These are phyloP conservation scores for Lamprologus sp. DNA, from an alignment of 2,113 vertebrate genomes.

Conservation along the genomic window DNA sequence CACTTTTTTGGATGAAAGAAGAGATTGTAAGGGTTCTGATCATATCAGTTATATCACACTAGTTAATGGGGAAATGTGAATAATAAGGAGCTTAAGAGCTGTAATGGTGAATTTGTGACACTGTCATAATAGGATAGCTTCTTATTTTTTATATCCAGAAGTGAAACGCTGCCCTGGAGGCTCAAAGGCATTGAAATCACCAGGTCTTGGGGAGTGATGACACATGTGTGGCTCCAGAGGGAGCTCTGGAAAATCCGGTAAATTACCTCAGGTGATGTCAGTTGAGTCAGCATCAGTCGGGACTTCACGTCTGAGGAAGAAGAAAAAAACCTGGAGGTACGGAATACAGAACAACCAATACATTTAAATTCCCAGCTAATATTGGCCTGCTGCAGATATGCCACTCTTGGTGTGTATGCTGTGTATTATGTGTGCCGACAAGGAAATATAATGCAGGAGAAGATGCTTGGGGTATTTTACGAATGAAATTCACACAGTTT, in stretches of 20 bases:
- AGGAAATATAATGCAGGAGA: neutral
- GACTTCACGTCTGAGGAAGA: neutral
- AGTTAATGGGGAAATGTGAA: constrained; percentile 3
- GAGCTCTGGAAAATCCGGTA: neutral
- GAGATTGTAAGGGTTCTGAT: constrained; percentile 13
- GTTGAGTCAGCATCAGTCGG: neutral
- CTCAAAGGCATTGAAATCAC: neutral
- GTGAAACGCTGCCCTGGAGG: neutral
- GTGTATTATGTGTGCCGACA: neutral
- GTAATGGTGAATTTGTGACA: neutral
- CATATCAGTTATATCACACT: constrained; percentile 15
- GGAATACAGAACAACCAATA: neutral
- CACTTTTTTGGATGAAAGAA: constrained; percentile 1
- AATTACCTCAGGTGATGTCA: neutral
- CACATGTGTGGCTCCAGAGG: neutral
- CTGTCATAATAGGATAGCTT: neutral
- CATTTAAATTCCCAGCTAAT: neutral
- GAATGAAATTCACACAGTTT: neutral
- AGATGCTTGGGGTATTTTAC: neutral
- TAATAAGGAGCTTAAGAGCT: constrained; percentile 7
- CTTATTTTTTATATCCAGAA: neutral
- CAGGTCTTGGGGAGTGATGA: neutral
- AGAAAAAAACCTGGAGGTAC: neutral
- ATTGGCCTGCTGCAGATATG: neutral
- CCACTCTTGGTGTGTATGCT: neutral